Evolutionary conservation across 1,140 invertebrate genomes (phyloP).

Genomic region (Panagrolaimus sp.): DNA sequence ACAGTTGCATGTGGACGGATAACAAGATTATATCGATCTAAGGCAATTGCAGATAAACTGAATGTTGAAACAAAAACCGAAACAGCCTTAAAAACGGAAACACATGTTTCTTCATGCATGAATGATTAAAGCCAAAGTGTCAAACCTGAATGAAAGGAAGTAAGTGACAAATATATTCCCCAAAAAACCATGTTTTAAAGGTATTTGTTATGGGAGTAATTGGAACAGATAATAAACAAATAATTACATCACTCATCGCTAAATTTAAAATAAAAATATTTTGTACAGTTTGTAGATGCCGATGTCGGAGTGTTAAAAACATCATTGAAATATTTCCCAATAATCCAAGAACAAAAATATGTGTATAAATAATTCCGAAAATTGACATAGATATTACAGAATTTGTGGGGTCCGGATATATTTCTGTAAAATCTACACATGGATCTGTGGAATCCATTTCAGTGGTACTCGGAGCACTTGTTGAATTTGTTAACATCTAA

Average conservation of each 20-base stretch:
- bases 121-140: constrained; percentile 1
- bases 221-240: constrained; percentile 87
- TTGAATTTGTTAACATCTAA: background rate
- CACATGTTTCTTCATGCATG: background rate
- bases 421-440: constrained; percentile 26
- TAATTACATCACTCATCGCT: constrained; percentile 61
- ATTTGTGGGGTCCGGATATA: constrained; percentile 53
- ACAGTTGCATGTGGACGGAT: constrained; percentile 46
- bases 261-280: constrained; percentile 28
- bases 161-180: constrained; percentile 58
- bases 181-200: constrained; percentile 60
- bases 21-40: constrained; percentile 58
- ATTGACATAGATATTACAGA: constrained; percentile 33
- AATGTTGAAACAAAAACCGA: constrained; percentile 57
- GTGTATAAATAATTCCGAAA: constrained; percentile 47
- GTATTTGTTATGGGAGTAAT: constrained; percentile 70
- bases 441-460: background rate
- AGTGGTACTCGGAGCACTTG: background rate
- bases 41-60: constrained; percentile 53
- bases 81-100: constrained; percentile 35
- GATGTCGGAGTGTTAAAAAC: constrained; percentile 22
- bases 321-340: constrained; percentile 53
- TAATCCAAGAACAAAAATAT: constrained; percentile 55
- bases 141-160: constrained; percentile 59
- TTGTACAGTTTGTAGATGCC: constrained; percentile 24